Evolutionary conservation across 2,113 vertebrate species (phyloP).

Genomic region (Perca fluviatilis): DNA sequence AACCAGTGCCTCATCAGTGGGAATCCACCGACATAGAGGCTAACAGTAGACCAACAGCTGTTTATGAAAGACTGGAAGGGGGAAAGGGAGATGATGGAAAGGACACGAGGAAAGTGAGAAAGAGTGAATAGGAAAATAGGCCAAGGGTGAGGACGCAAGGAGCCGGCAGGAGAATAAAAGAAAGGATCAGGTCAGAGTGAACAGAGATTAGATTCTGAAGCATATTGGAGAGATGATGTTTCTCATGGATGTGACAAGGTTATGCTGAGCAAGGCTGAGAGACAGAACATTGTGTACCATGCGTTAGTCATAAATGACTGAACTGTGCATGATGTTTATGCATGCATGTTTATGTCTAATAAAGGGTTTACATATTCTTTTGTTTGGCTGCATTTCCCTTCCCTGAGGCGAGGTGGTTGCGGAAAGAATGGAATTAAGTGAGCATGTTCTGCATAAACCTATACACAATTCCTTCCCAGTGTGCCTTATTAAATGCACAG

Average conservation of each 20-base stretch:
- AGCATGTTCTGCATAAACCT: conserved; percentile 9
- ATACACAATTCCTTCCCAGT: background rate
- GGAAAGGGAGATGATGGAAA: background rate
- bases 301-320: conserved; percentile 59
- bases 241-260: conserved; percentile 52
- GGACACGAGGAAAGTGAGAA: background rate
- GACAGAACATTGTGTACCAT: conserved; percentile 48
- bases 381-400: conserved; percentile 27
- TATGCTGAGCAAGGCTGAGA: conserved; percentile 31
- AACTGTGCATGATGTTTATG: conserved; percentile 33
- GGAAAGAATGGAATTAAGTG: conserved; percentile 21
- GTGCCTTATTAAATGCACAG: background rate
- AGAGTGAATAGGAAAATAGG: conserved; percentile 5
- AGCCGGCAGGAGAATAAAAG: conserved; percentile 25
- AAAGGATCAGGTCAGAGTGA: conserved; percentile 24
- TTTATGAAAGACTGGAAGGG: conserved; percentile 13
- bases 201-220: conserved; percentile 37
- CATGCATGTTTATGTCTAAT: conserved; percentile 9
- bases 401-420: conserved; percentile 20
- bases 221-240: conserved; percentile 54
- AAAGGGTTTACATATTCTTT: conserved; percentile 27
- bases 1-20: conserved; percentile 31
- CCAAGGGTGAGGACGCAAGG: background rate
- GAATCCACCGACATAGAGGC: conserved; percentile 22
- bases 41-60: conserved; percentile 35